Percentiles rank a stretch among this genome's conserved stretches.
These are phyloP conservation scores for Busseola fusca DNA, from an alignment of 2,888 invertebrate genomes.

Conservation along the genomic window DNA sequence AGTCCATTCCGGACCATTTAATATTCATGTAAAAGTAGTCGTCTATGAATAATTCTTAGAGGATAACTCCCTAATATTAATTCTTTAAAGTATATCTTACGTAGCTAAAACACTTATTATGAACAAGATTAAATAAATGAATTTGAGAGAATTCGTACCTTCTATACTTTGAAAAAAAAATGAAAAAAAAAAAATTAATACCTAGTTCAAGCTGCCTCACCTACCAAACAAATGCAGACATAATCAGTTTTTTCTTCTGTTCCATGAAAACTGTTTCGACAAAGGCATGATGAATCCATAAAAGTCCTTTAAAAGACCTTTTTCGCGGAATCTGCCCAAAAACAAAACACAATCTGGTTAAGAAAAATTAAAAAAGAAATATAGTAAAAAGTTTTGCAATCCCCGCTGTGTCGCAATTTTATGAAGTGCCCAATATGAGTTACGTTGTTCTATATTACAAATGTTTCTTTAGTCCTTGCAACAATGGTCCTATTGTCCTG, in stretches of 20 bases:
- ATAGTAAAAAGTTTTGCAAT: not conserved
- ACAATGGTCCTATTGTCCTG: not conserved
- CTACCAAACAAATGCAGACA: not conserved
- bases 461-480: not conserved
- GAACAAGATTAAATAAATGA: not conserved
- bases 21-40: slow-evolving; percentile 10
- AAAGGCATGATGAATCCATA: not conserved
- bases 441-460: slow-evolving; percentile 1
- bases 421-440: not conserved
- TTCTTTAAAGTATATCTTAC: not conserved
- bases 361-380: slow-evolving; percentile 1
- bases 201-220: not conserved
- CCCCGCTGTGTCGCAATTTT: not conserved
- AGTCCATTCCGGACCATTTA: not conserved
- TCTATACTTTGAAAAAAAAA: not conserved
- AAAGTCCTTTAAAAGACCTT: not conserved
- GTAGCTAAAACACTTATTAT: not conserved
- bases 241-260: not conserved
- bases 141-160: not conserved
- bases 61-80: not conserved
- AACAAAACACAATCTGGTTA: slow-evolving; percentile 6
- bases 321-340: not conserved
- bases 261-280: not conserved
- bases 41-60: slow-evolving; percentile 14
- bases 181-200: too few relatives aligned